These are phyloP conservation scores for Nannoperca australis DNA, from an alignment of 2,797 vertebrate species.

Conservation along the genomic window DNA sequence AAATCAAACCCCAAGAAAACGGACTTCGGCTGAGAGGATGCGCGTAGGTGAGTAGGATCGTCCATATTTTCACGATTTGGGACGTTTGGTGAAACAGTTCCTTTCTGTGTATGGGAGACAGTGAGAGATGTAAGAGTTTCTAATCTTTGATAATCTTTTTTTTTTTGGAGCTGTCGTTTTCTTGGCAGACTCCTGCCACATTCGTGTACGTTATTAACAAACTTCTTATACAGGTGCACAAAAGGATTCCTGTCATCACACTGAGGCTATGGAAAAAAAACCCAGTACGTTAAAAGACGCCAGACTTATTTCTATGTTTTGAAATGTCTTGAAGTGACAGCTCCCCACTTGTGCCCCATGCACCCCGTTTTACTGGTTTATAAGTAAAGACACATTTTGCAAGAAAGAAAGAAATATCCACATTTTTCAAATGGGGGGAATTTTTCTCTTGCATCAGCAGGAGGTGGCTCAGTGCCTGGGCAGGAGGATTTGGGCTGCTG, in stretches of 20 bases:
- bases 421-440: not conserved
- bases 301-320: not conserved
- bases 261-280: not conserved
- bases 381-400: not conserved
- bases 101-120: not conserved
- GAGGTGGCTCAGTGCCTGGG: constrained; percentile 41
- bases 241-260: not conserved
- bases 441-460: constrained; percentile 28
- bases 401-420: not conserved
- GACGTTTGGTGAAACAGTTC: not conserved
- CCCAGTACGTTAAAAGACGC: not conserved
- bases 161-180: not conserved
- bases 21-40: constrained; percentile 62
- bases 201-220: not conserved
- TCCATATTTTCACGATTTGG: constrained; percentile 4
- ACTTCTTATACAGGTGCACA: not conserved
- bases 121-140: not conserved
- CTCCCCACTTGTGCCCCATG: not conserved
- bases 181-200: not conserved
- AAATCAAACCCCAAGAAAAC: constrained; percentile 21
- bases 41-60: constrained; percentile 65
- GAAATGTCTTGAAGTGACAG: constrained; percentile 56
- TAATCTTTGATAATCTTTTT: constrained; percentile 13
- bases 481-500: constrained; percentile 48
- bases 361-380: no score